Conservation (phyloP, 2,113 vertebrate genomes). For the Malaclemys terrapin region DNA sequence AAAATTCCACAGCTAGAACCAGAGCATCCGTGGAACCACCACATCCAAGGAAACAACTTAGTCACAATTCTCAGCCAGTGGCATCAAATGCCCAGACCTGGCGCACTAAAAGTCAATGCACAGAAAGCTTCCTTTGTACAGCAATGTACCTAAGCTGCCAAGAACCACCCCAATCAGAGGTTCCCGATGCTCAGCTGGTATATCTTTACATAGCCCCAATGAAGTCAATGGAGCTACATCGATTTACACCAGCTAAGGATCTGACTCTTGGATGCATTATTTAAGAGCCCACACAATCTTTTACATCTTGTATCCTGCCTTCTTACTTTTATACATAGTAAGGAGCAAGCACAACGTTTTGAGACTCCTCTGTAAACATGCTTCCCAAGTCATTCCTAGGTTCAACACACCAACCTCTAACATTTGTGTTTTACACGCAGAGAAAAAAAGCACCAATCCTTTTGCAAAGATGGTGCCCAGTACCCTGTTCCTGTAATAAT, state of each 20-base stretch:
- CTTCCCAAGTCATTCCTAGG: constrained; percentile 1
- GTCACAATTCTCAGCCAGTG: rapidly evolving
- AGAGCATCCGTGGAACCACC: rapidly evolving
- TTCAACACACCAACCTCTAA: background rate
- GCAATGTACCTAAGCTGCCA: background rate
- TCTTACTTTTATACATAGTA: background rate
- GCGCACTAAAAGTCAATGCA: background rate
- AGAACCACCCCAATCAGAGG: background rate
- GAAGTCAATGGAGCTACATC: background rate
- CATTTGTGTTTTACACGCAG: background rate
- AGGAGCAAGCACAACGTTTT: background rate
- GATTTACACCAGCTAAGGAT: background rate
- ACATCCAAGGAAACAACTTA: rapidly evolving
- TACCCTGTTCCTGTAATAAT: background rate
- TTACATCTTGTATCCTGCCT: background rate
- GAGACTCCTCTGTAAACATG: background rate
- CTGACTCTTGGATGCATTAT: background rate
- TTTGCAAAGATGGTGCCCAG: rapidly evolving
- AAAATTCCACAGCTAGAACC: background rate
- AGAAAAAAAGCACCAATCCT: background rate
- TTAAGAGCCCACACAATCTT: background rate
- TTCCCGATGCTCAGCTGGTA: background rate
- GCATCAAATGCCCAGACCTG: background rate
- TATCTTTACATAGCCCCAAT: background rate
- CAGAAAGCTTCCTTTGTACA: background rate